Evolutionary conservation across 2,888 invertebrate genomes (phyloP).

Genomic region (Onchidella celtica): DNA sequence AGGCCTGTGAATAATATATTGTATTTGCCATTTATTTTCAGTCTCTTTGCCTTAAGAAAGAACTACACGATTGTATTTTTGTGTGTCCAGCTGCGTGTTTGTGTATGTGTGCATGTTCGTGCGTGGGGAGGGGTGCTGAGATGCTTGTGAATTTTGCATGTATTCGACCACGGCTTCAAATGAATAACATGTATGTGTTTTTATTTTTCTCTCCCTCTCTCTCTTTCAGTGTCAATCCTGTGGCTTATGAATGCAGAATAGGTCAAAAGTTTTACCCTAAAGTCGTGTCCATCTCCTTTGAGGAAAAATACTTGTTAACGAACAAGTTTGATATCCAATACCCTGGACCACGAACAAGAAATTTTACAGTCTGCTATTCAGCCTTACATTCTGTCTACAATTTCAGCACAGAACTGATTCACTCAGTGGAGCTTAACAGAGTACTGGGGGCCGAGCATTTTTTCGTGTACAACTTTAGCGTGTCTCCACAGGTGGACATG

Average conservation of each 20-base stretch:
- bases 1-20: no score
- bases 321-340: slow-evolving; percentile 23
- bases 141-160: no score
- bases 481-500: slow-evolving; percentile 7
- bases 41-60: no score
- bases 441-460: slow-evolving; percentile 46
- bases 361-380: slow-evolving; percentile 43
- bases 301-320: not conserved
- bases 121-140: no score
- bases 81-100: no score
- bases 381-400: slow-evolving; percentile 16
- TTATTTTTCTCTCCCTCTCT: not conserved
- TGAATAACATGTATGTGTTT: not conserved
- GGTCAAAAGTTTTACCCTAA: not conserved
- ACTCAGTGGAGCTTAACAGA: slow-evolving; percentile 37
- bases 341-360: slow-evolving; percentile 15
- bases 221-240: not conserved
- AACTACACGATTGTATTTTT: no score
- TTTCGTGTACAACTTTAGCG: slow-evolving; percentile 39
- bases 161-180: no score
- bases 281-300: not conserved
- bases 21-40: no score
- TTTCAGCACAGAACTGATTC: slow-evolving; percentile 3
- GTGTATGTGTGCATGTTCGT: no score
- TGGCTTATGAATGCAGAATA: not conserved